phyloP scores from a whole-genome alignment of 2,797 vertebrate genomes.

The Sciurus carolinensis region DNA sequence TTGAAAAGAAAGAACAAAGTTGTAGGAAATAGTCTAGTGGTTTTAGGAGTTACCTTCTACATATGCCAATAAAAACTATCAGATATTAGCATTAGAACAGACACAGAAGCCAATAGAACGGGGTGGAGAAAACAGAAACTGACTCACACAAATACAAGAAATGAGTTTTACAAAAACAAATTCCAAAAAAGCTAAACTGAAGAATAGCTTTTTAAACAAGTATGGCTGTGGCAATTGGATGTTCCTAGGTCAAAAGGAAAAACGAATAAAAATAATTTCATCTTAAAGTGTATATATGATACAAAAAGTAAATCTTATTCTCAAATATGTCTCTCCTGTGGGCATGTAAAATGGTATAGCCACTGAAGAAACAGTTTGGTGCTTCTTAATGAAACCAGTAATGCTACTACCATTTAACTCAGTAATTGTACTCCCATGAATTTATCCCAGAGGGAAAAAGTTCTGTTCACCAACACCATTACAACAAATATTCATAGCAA shows the following conservation, averaged over 20 bases:
- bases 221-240: neutral
- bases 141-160: fast-evolving
- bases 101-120: neutral
- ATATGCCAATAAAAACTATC: neutral
- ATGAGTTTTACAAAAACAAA: neutral
- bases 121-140: neutral
- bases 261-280: neutral
- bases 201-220: neutral
- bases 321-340: neutral
- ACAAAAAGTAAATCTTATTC: neutral
- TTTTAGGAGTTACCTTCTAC: neutral
- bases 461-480: neutral
- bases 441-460: neutral
- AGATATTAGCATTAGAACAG: neutral
- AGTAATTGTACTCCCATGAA: neutral
- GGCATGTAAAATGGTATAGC: neutral
- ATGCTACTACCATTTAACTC: neutral
- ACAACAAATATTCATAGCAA: neutral
- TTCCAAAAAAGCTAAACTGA: neutral
- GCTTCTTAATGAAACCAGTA: neutral
- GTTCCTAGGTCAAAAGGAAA: neutral
- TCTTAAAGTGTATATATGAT: neutral
- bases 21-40: neutral
- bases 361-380: neutral
- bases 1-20: neutral